phyloP scores from a whole-genome alignment of 2,113 vertebrate genomes.

The Spea bombifrons region DNA sequence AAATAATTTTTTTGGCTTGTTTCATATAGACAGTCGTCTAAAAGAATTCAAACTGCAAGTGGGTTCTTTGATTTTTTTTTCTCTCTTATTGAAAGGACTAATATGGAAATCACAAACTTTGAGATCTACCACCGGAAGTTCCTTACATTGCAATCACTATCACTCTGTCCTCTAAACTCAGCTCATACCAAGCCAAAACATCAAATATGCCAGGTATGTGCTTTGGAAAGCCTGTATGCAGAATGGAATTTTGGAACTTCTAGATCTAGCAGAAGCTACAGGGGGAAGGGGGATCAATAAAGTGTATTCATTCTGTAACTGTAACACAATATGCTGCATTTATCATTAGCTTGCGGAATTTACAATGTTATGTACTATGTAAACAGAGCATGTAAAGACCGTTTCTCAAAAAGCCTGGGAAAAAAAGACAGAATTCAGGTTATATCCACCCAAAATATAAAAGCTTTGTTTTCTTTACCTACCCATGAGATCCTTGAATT shows the following conservation, averaged over 20 bases:
- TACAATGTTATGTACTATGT: constrained; percentile 38
- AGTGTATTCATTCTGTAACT: constrained; percentile 27
- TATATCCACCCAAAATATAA: constrained; percentile 38
- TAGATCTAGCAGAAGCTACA: constrained; percentile 17
- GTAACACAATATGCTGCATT: constrained; percentile 12
- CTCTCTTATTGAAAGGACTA: constrained; percentile 64
- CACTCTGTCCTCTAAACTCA: constrained; percentile 71
- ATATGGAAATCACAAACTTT: constrained; percentile 75
- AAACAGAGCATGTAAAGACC: neutral
- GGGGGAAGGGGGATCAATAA: constrained; percentile 50
- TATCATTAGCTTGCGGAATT: constrained; percentile 42
- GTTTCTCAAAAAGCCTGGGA: constrained; percentile 22
- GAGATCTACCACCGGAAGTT: constrained; percentile 70
- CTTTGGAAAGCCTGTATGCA: constrained; percentile 66
- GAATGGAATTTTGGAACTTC: constrained; percentile 67
- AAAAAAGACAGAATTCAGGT: constrained; percentile 26
- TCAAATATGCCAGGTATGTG: constrained; percentile 73
- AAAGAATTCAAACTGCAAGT: constrained; percentile 76
- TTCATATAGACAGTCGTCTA: constrained; percentile 58
- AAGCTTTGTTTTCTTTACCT: constrained; percentile 43
- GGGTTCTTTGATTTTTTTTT: constrained; percentile 63
- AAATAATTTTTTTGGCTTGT: constrained; percentile 60
- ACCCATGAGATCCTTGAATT: constrained; percentile 35
- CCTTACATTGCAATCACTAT: constrained; percentile 71
- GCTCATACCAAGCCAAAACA: constrained; percentile 65